These are phyloP conservation scores for Chionis minor DNA, from an alignment of 2,113 vertebrate species.

Conservation along the genomic window DNA sequence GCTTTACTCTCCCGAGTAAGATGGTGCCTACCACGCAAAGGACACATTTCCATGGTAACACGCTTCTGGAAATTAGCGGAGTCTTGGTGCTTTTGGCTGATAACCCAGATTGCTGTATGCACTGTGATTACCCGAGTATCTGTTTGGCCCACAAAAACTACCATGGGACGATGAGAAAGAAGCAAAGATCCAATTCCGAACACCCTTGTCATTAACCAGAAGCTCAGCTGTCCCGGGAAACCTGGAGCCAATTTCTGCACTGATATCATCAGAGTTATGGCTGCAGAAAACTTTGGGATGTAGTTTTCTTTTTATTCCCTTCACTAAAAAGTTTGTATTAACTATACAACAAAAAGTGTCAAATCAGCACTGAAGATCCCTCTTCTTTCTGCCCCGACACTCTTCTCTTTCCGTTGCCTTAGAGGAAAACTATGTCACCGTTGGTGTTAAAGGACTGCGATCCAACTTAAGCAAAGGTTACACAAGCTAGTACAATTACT, in stretches of 20 bases:
- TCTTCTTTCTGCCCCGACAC: not conserved
- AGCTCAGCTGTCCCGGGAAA: not conserved
- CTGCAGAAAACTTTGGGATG: not conserved
- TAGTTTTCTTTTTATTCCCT: not conserved
- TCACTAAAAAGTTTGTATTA: not conserved
- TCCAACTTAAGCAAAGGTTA: not conserved
- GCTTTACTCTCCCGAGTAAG: not conserved
- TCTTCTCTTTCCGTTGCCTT: not conserved
- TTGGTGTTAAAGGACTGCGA: not conserved
- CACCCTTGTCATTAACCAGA: fast-evolving
- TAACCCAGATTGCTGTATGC: not conserved
- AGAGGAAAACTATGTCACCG: not conserved
- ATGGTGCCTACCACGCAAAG: not conserved
- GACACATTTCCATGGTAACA: not conserved
- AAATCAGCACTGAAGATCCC: not conserved
- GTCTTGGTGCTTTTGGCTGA: not conserved
- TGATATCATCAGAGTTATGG: fast-evolving
- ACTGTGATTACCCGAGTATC: not conserved
- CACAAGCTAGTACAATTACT: slow-evolving; percentile 13
- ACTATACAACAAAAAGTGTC: not conserved
- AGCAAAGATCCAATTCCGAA: not conserved
- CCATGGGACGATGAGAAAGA: not conserved
- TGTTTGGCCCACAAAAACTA: not conserved
- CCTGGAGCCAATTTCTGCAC: not conserved
- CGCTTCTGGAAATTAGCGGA: not conserved